phyloP scores from a whole-genome alignment of 2,888 invertebrate genomes.

The Stenchaetothrips biformis region DNA sequence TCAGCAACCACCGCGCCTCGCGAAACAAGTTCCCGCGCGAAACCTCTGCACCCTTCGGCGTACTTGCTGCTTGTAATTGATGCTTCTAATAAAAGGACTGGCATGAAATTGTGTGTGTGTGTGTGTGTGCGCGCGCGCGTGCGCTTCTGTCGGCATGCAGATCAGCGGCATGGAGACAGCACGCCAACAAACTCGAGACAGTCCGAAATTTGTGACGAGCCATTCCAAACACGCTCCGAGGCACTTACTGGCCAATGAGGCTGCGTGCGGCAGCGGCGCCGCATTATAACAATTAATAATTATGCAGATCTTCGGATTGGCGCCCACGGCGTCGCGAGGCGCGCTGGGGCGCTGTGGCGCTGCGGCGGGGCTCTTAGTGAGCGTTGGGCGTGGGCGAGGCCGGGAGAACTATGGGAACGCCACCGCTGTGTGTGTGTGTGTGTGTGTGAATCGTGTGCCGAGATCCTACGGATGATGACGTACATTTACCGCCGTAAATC shows the following conservation, averaged over 20 bases:
- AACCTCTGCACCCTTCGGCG: no score
- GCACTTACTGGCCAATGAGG: neutral
- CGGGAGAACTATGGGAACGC: slow-evolving; percentile 39
- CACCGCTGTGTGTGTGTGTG: slow-evolving; percentile 28
- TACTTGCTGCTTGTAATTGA: no score
- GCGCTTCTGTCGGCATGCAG: no score
- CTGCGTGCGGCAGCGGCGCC: neutral
- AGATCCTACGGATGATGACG: slow-evolving; percentile 25
- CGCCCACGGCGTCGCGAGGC: slow-evolving; percentile 40
- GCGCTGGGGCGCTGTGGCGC: neutral
- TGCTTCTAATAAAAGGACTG: no score
- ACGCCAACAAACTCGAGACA: no score
- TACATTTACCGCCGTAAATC: neutral
- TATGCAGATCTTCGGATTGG: slow-evolving; percentile 37
- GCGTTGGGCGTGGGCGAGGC: slow-evolving; percentile 25
- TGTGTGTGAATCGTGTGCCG: slow-evolving; percentile 25
- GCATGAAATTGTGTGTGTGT: no score
- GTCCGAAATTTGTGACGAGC: no score
- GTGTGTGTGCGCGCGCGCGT: no score
- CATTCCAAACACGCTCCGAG: no score
- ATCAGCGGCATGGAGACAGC: no score
- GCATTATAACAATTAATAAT: slow-evolving; percentile 20
- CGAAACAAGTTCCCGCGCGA: no score
- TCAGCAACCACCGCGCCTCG: no score
- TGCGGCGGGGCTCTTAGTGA: neutral